Evolutionary conservation across 2,888 invertebrate species (phyloP).

Genomic region (Macaria notata): DNA sequence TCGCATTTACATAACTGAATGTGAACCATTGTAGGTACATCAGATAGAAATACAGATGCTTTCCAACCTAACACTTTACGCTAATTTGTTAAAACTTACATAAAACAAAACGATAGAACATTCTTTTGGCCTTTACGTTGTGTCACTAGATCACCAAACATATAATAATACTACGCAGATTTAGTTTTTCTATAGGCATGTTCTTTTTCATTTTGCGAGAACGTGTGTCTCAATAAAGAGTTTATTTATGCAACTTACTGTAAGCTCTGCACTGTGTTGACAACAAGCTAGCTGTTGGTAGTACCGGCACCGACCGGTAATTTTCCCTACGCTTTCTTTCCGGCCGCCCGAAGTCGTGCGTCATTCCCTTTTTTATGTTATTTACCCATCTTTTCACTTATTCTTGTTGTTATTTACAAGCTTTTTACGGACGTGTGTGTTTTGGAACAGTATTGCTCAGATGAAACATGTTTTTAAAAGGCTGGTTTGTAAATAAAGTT

Average conservation of each 20-base stretch:
- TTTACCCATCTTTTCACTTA: constrained; percentile 19
- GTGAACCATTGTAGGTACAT: too few species aligned
- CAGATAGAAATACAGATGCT: too few species aligned
- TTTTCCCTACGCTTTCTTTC: constrained; percentile 30
- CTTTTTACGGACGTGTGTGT: constrained; percentile 7
- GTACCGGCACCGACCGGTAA: constrained; percentile 34
- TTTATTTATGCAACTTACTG: not conserved
- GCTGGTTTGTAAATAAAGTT: not conserved
- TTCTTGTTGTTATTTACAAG: constrained; percentile 23
- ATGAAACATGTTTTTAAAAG: constrained; percentile 7
- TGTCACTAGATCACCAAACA: too few species aligned
- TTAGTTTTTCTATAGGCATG: too few species aligned
- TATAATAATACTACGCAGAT: too few species aligned
- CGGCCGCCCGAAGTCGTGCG: constrained; percentile 14
- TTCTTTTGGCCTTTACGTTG: too few species aligned
- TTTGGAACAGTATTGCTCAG: constrained; percentile 2
- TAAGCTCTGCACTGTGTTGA: constrained; percentile 1
- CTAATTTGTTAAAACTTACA: too few species aligned
- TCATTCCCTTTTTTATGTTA: constrained; percentile 24
- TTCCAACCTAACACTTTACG: too few species aligned
- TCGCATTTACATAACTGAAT: too few species aligned
- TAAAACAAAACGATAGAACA: too few species aligned
- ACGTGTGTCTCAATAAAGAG: too few species aligned
- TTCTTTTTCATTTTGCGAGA: too few species aligned
- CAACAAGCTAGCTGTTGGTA: constrained; percentile 14